Evolutionary conservation across 2,888 invertebrate species (phyloP).

Genomic region (Orthosia incerta): DNA sequence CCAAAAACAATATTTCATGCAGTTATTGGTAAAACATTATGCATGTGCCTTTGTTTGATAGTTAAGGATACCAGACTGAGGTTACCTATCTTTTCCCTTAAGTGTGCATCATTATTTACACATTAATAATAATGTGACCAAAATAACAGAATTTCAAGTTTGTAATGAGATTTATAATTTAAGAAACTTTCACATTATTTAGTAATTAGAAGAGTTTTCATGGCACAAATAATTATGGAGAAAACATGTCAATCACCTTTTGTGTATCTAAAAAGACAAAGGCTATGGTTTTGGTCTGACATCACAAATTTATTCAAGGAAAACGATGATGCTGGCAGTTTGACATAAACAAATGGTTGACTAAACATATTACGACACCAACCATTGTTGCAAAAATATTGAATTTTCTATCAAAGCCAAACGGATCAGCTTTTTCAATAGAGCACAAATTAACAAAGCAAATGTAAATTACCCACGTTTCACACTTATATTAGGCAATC

Average conservation of each 20-base stretch:
- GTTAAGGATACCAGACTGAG: background rate
- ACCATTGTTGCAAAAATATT: background rate
- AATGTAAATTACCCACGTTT: background rate
- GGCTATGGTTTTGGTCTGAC: background rate
- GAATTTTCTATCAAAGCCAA: background rate
- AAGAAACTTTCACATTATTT: constrained; percentile 3
- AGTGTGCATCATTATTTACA: too few species aligned
- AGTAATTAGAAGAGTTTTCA: background rate
- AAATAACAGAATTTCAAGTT: background rate
- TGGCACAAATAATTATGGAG: too few species aligned
- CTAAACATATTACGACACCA: too few species aligned
- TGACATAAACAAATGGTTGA: background rate
- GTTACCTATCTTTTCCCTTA: background rate
- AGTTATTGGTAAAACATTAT: background rate
- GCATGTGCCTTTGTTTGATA: background rate
- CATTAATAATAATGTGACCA: too few species aligned
- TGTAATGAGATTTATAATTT: too few species aligned
- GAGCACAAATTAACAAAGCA: background rate
- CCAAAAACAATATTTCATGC: background rate
- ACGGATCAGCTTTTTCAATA: background rate
- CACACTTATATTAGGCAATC: background rate
- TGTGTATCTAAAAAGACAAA: too few species aligned
- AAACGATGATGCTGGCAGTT: background rate
- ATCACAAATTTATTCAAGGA: background rate
- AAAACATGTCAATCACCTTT: background rate